Evolutionary conservation across 2,797 vertebrate species (phyloP), one percentile per base, ranked within the genome.

Genomic region (Crocodylus rhombifer): DNA sequence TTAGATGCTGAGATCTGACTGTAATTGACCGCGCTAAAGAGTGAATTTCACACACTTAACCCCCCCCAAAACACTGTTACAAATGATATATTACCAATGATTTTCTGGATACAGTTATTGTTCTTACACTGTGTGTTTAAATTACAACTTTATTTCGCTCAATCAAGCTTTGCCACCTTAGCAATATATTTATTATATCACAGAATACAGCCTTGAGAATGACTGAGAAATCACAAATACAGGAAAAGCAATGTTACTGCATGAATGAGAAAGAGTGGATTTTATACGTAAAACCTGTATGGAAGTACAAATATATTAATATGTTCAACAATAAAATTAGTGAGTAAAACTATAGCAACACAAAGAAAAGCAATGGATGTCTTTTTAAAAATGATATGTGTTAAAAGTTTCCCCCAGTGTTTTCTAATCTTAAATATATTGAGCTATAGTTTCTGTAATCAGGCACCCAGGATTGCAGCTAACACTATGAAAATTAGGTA

Each of bases 361-460:
- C 79, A 94, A 57, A 91, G 93, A 83, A 95, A 94, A 96, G 71
- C 88, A 89, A 36, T 92, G 57, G 94, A 95, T 79, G 93, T 93
- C 94, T 95, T 93, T 93, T 91, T 93, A 58, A 93, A 75, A 90
- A 85, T 91, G 89, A 92, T 84, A 90, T 85, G 91, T 86, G 87
- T 78, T 92, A 92, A 92, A 51, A 89, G 88, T 92, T 94, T 83
- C 80, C 67, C 87, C 87, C 88, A 94, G 4, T 89, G 86, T 87
- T 93, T 91, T 92, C 88, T 90, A 82, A 89, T 94, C 88, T 94
- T 80, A 86, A 87, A 86, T 90, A 90, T 95, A 95, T 64, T 89
- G 92, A 91, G 90, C 80, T 87, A 95, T 58, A 94, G 79, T 96
- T 97, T 97, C 97, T 97, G 95, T 97, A 98, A 97, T 97, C 97